A percentile compares a stretch with the other conserved stretches of the same genome.
Evolutionary conservation across 2,797 vertebrate genomes (phyloP).

Genomic region (Catharus ustulatus): DNA sequence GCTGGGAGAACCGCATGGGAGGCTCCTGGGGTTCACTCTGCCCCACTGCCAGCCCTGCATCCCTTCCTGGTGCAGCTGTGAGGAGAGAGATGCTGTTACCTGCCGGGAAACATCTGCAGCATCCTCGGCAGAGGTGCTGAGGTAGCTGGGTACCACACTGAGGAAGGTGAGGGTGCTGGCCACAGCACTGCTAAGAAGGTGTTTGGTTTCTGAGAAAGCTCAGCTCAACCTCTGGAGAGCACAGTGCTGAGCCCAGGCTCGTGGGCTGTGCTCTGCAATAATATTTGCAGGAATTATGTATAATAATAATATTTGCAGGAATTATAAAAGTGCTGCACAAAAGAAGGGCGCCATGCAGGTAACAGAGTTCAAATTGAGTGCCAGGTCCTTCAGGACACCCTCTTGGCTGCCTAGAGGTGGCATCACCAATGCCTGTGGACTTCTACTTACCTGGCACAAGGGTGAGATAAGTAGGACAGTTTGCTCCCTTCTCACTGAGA

Average conservation of each 20-base stretch:
- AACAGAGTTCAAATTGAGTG: neutral
- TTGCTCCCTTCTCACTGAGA: neutral
- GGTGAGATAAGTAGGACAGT: neutral
- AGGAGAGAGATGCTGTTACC: neutral
- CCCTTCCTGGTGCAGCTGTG: neutral
- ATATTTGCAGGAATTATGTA: no score
- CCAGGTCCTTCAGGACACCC: neutral
- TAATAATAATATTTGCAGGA: neutral
- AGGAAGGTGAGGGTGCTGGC: neutral
- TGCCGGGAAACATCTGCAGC: neutral
- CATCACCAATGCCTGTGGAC: neutral
- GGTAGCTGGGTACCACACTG: neutral
- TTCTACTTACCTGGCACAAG: neutral
- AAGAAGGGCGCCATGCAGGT: neutral
- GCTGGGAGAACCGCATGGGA: neutral
- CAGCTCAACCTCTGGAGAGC: neutral
- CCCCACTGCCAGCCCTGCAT: neutral
- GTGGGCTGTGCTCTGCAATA: neutral
- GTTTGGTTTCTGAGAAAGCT: neutral
- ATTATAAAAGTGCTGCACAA: neutral
- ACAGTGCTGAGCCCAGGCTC: rapidly evolving
- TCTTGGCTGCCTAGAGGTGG: neutral
- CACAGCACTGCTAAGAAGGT: rapidly evolving
- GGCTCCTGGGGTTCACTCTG: neutral
- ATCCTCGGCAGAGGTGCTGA: neutral